A percentile compares a stretch with the other conserved stretches of the same genome.
phyloP scores from a whole-genome alignment of 1,140 invertebrate species.

The Dendroctonus ponderosae region DNA sequence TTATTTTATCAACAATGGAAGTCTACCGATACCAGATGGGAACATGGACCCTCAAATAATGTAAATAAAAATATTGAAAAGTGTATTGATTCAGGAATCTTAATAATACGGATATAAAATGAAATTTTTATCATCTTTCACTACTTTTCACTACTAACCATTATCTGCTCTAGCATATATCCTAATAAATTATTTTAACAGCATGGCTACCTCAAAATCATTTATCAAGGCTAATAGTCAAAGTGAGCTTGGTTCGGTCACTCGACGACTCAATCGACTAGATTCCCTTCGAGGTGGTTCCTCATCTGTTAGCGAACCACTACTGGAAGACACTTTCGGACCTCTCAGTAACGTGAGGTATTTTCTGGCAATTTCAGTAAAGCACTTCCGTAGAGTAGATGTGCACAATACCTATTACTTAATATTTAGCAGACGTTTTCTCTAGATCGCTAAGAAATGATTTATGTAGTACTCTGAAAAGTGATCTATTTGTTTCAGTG shows the following conservation, averaged over 20 bases:
- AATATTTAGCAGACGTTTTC: too few species aligned
- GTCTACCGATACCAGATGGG: too few species aligned
- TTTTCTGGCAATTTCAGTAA: neutral
- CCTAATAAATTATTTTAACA: slow-evolving; percentile 31
- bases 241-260: slow-evolving; percentile 65
- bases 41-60: too few species aligned
- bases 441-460: too few species aligned
- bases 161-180: neutral
- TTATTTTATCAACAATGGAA: too few species aligned
- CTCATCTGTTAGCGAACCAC: slow-evolving; percentile 65
- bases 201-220: slow-evolving; percentile 74
- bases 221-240: slow-evolving; percentile 90
- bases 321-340: slow-evolving; percentile 79
- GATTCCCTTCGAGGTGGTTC: slow-evolving; percentile 64
- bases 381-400: too few species aligned
- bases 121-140: neutral
- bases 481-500: too few species aligned
- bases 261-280: slow-evolving; percentile 62
- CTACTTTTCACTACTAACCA: neutral
- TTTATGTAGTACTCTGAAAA: too few species aligned
- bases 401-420: too few species aligned
- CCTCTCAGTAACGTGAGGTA: slow-evolving; percentile 85
- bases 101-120: too few species aligned
- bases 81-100: too few species aligned
- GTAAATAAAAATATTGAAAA: too few species aligned